Evolutionary conservation across 2,797 vertebrate genomes (phyloP).

Genomic region (Alcedo quadribrachys): DNA sequence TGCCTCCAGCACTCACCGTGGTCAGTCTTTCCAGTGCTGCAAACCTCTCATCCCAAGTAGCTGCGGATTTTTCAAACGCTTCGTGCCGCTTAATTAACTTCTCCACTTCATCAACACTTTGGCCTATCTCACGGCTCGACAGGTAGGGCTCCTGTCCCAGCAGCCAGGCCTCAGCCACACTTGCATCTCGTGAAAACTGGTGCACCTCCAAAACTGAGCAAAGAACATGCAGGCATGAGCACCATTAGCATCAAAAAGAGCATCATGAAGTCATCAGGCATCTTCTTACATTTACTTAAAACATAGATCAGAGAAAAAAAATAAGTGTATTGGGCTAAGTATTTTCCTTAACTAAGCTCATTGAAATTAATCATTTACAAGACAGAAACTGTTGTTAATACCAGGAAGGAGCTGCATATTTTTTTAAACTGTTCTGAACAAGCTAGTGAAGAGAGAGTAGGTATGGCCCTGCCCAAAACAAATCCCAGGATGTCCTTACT

Average conservation of each 20-base stretch:
- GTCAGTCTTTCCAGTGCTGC: constrained; percentile 93
- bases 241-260: not conserved
- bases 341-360: not conserved
- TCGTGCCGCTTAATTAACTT: constrained; percentile 95
- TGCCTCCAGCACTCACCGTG: constrained; percentile 78
- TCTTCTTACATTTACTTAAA: not conserved
- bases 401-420: not conserved
- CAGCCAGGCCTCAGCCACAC: constrained; percentile 95
- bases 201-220: constrained; percentile 92
- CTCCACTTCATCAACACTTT: constrained; percentile 95
- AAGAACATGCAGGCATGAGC: not conserved
- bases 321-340: not conserved
- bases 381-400: not conserved
- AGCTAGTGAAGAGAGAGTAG: not conserved
- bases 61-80: constrained; percentile 95
- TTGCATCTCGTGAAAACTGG: constrained; percentile 94
- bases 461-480: not conserved
- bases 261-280: not conserved
- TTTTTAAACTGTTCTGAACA: not conserved
- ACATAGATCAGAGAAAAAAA: not conserved
- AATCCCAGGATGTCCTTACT: constrained; percentile 80
- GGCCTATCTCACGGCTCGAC: constrained; percentile 91
- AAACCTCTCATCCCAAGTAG: constrained; percentile 96
- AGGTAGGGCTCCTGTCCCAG: constrained; percentile 95
- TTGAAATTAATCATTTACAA: not conserved